These are phyloP conservation scores for Sciurus carolinensis DNA, from an alignment of 2,797 vertebrate species.

Conservation along the genomic window DNA sequence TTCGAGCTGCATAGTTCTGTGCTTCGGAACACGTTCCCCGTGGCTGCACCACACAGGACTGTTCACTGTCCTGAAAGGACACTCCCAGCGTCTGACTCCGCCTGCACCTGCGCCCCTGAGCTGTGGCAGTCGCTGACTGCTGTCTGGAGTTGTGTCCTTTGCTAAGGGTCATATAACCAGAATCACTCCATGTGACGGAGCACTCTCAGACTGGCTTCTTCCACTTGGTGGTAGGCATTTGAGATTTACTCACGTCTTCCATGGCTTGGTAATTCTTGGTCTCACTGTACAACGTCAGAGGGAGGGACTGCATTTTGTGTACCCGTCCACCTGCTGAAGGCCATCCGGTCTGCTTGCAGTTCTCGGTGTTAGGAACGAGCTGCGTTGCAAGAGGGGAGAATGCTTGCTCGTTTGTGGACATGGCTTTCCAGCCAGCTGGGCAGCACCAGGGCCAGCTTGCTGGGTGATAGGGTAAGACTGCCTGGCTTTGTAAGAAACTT, in stretches of 20 bases:
- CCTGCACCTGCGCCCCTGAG: background rate
- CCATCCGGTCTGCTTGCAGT: background rate
- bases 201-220: background rate
- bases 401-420: background rate
- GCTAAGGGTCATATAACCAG: rapidly evolving
- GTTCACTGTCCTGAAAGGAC: background rate
- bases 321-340: background rate
- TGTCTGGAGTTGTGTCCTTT: too few species aligned
- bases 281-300: background rate
- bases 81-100: rapidly evolving
- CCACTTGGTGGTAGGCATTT: background rate
- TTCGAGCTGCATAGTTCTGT: background rate
- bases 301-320: background rate
- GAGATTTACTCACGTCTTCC: background rate
- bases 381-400: background rate
- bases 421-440: background rate
- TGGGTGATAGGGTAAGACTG: background rate
- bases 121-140: background rate
- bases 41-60: too few species aligned
- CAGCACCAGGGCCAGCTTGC: background rate
- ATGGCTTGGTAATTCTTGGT: too few species aligned
- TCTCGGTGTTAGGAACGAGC: background rate
- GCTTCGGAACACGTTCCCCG: too few species aligned
- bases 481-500: background rate
- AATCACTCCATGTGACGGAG: background rate